phyloP scores from a whole-genome alignment of 2,113 vertebrate species.

The Ranitomeya imitator region DNA sequence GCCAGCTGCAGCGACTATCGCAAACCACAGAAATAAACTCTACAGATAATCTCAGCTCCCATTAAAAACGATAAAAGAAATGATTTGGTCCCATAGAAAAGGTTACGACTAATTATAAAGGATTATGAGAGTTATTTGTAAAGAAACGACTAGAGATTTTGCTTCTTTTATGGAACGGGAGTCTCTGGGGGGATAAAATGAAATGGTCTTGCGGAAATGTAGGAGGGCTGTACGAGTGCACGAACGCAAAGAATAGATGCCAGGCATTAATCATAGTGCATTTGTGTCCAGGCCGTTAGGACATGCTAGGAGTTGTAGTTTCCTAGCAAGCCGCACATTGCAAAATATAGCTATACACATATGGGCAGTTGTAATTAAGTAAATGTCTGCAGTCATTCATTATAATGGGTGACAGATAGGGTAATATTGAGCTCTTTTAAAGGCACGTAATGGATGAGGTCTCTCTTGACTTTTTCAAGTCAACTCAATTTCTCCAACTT shows the following conservation, averaged over 20 bases:
- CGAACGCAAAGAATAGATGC: not conserved
- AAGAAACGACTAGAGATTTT: not conserved
- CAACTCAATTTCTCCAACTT: not conserved
- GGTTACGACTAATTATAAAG: conserved; percentile 15
- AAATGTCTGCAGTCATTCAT: too few relatives aligned
- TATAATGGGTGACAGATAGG: not conserved
- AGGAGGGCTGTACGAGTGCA: not conserved
- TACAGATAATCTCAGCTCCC: not conserved
- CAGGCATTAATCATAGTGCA: not conserved
- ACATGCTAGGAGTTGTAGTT: not conserved
- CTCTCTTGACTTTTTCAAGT: not conserved
- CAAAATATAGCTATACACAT: not conserved
- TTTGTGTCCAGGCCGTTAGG: not conserved
- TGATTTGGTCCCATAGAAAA: not conserved
- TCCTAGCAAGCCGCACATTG: not conserved
- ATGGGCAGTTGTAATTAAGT: too few relatives aligned
- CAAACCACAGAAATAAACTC: not conserved
- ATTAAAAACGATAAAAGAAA: not conserved
- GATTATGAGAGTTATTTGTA: not conserved
- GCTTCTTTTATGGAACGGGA: not conserved
- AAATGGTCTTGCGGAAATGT: not conserved
- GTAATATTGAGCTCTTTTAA: not conserved
- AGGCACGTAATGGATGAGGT: not conserved
- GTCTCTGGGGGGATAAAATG: not conserved
- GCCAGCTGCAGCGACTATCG: conserved; percentile 3